Conservation (phyloP, 2,888 invertebrate genomes). For the Antheraea assamensis region DNA sequence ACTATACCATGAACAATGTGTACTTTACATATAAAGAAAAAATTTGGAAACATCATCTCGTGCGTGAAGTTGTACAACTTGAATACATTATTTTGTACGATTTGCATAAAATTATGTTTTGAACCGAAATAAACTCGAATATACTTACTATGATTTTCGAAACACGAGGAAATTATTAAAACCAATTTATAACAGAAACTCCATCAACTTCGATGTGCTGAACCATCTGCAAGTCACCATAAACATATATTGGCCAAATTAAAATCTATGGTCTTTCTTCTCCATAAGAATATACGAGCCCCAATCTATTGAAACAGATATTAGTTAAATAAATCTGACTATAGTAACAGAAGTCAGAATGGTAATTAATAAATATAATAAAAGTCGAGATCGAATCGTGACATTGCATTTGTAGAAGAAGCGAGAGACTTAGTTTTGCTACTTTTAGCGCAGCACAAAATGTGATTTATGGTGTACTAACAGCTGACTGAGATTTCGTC, state of each 20-base stretch:
- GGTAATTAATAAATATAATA: no score
- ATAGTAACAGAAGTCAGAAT: no score
- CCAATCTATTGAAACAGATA: neutral
- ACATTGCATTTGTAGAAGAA: no score
- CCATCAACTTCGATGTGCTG: neutral
- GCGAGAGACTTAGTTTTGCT: neutral
- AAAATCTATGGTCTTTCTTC: no score
- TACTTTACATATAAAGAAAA: neutral
- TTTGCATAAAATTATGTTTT: neutral
- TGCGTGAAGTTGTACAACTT: neutral
- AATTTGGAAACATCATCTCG: neutral
- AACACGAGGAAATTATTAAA: no score
- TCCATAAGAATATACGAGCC: neutral
- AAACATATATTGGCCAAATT: neutral
- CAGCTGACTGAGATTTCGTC: no score
- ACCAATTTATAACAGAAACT: neutral
- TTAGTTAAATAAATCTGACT: no score
- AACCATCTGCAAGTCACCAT: neutral
- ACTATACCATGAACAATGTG: conserved; percentile 2
- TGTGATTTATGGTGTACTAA: neutral
- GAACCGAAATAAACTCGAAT: no score
- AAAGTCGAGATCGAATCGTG: no score
- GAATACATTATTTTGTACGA: neutral
- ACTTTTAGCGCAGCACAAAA: neutral
- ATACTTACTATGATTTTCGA: neutral